Percentiles rank a stretch among this genome's conserved stretches.
phyloP scores from a whole-genome alignment of 2,113 vertebrate genomes.

The Cryptomyrus ogoouensis region DNA sequence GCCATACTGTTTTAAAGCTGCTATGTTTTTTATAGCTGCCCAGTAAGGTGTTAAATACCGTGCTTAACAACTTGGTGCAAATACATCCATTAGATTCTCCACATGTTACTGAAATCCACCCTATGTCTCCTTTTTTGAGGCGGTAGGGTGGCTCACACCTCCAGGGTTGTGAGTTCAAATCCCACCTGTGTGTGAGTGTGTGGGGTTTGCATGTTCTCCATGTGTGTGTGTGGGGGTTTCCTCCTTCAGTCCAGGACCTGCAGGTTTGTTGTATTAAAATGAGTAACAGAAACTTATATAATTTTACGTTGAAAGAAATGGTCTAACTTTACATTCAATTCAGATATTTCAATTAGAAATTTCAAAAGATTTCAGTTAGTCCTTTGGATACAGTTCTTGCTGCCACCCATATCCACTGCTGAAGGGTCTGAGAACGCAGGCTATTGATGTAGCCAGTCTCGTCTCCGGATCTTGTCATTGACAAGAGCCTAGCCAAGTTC shows the following conservation, averaged over 20 bases:
- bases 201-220: not conserved
- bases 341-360: not conserved
- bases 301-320: not conserved
- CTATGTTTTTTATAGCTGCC: not conserved
- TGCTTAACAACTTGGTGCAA: not conserved
- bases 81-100: not conserved
- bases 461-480: not conserved
- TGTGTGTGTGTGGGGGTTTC: not conserved
- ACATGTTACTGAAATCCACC: not conserved
- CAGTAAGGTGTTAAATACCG: not conserved
- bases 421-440: not conserved
- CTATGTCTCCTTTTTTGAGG: not conserved
- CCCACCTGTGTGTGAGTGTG: constrained; percentile 1
- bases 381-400: not conserved
- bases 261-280: not conserved
- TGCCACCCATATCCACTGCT: not conserved
- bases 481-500: not conserved
- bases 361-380: not conserved
- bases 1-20: not conserved
- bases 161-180: not conserved
- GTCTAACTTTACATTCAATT: not conserved
- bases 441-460: not conserved
- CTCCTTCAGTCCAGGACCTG: not conserved
- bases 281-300: not conserved
- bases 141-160: not conserved